A percentile compares a stretch with the other conserved stretches of the same genome.
Conservation (phyloP, 2,797 vertebrate genomes). For the Sphenopsis melanotis region DNA sequence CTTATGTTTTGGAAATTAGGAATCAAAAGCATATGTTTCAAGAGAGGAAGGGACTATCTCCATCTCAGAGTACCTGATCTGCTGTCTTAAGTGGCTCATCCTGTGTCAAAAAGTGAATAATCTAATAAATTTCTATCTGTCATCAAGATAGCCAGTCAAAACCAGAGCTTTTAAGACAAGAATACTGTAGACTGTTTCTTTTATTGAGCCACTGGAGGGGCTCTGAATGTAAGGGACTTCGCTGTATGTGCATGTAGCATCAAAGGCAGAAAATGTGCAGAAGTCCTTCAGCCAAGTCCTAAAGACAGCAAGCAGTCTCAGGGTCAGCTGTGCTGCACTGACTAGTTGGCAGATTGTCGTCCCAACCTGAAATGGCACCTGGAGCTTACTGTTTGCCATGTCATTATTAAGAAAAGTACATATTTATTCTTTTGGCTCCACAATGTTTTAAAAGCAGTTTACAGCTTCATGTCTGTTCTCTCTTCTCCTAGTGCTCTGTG, state of each 20-base stretch:
- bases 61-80: not conserved
- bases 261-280: not conserved
- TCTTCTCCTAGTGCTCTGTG: not conserved
- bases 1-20: not conserved
- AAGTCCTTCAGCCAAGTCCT: not conserved
- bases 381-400: not conserved
- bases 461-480: not conserved
- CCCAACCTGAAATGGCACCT: not conserved
- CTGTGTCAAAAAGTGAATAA: not conserved
- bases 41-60: not conserved
- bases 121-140: not conserved
- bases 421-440: not conserved
- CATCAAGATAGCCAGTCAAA: not conserved
- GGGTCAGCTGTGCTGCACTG: not conserved
- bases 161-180: not conserved
- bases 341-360: not conserved
- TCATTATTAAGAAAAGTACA: not conserved
- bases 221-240: not conserved
- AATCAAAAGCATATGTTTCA: not conserved
- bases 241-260: fast-evolving
- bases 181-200: not conserved
- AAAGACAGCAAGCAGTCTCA: not conserved
- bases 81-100: not conserved
- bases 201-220: not conserved
- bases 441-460: not conserved